Evolutionary conservation across 2,797 vertebrate species (phyloP).

Genomic region (Tadarida brasiliensis): DNA sequence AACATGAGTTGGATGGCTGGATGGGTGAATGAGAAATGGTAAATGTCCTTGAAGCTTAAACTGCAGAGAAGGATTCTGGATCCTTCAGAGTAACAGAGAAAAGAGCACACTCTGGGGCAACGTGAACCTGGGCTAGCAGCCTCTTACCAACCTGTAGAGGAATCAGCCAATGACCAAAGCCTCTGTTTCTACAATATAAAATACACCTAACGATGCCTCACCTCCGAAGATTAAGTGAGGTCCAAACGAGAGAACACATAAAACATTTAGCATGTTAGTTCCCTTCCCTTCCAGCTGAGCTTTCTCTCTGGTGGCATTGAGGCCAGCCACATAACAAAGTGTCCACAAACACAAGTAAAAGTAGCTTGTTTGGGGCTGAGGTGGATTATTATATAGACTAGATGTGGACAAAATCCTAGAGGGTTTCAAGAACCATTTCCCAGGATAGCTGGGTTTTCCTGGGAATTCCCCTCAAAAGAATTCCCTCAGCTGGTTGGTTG

Average conservation of each 20-base stretch:
- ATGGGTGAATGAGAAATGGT: neutral
- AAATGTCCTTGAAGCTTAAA: neutral
- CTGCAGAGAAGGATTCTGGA: neutral
- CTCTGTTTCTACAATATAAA: constrained; percentile 44
- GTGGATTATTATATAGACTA: neutral
- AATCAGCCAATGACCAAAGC: neutral
- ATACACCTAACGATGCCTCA: neutral
- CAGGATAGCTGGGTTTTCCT: neutral
- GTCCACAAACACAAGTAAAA: neutral
- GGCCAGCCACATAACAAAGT: neutral
- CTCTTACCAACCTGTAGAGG: neutral
- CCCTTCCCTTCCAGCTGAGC: neutral
- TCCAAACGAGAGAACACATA: neutral
- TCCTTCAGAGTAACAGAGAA: neutral
- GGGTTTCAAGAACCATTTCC: neutral
- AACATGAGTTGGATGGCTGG: neutral
- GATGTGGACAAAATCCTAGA: neutral
- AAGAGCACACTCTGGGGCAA: neutral
- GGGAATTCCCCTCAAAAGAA: neutral
- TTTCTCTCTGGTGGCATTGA: neutral
- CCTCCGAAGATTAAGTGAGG: neutral
- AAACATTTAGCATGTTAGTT: neutral
- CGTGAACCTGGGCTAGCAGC: neutral
- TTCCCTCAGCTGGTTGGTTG: neutral
- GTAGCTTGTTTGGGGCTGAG: neutral